Base-by-base conservation (phyloP, 2,797 vertebrate genomes). In the Poecilia wingei region DNA sequence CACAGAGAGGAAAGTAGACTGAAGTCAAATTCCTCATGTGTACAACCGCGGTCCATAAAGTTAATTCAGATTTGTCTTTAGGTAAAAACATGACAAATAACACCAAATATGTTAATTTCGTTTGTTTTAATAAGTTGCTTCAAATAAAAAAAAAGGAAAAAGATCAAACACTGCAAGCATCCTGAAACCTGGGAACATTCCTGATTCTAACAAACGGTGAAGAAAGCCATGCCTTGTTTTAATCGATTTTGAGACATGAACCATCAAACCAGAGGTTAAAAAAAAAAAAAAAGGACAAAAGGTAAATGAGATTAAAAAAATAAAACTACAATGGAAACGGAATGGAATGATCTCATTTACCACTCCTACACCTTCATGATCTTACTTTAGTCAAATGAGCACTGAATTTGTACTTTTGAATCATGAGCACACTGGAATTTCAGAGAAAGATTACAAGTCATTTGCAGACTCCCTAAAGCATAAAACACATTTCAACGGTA, bases 291-390 rank as follows among this genome's bases (percentile, higher is more conserved):
- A 47, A 41, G 6, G 41, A 41, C 41, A 41, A 47, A 25, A 7
- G 22, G 4, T 47, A 8, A 45, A 12, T 45, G 14, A 8, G 20
- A 51, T 22, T 25, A 25, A 25, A 51, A 51, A 7, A 51, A 8
- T 22, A 22, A 3, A 53, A 0, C 41, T 83, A 78, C 84, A 83
- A 76, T 8, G 25, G 55, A 53, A 25, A 79, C 22, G 84, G 83
- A 75, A 75, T 79, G 89, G 88, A 92, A 93, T 86, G 85, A 77
- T 78, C 13, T 69, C 22, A 49, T 39, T 43, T 0, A 70, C 77
- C 33, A 69, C 41, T 82, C 66, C 43, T 70, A 70, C 74, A 45
- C 39, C 7, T 1, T 78, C 74, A 77, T 33, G 8, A 43, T 14
- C 1, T 10, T 18, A 45, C 46, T 20, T 18, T 2, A 43, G 39